Percentiles rank a stretch among this genome's conserved stretches.
phyloP scores from a whole-genome alignment of 2,113 vertebrate genomes.

The Abramis brama region DNA sequence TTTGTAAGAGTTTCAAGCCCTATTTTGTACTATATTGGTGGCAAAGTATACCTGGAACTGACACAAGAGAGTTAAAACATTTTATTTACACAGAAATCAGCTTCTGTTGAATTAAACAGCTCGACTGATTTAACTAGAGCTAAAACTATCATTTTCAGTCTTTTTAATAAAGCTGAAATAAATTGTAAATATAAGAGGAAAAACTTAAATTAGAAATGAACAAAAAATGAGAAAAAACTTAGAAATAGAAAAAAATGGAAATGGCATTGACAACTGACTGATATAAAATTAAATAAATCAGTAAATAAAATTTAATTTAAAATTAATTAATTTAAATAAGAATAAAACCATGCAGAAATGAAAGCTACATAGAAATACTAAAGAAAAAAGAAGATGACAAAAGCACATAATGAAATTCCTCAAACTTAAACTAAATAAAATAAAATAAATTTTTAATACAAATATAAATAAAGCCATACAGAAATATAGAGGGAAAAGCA shows the following conservation, averaged over 20 bases:
- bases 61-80: background rate
- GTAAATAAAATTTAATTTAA: background rate
- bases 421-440: background rate
- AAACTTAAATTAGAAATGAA: background rate
- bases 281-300: background rate
- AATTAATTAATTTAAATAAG: background rate
- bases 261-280: background rate
- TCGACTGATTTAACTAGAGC: background rate
- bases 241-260: no score
- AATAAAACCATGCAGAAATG: background rate
- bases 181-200: background rate
- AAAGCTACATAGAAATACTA: background rate
- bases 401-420: background rate
- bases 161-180: no score
- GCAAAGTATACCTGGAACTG: background rate
- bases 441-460: no score
- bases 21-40: background rate
- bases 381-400: no score
- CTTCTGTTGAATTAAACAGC: background rate
- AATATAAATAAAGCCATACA: no score
- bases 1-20: background rate
- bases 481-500: no score
- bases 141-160: background rate
- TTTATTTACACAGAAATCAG: background rate
- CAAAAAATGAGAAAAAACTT: no score